Evolutionary conservation across 1,140 invertebrate genomes (phyloP), one percentile per base, ranked within the genome.

Genomic region (Solenopsis invicta): DNA sequence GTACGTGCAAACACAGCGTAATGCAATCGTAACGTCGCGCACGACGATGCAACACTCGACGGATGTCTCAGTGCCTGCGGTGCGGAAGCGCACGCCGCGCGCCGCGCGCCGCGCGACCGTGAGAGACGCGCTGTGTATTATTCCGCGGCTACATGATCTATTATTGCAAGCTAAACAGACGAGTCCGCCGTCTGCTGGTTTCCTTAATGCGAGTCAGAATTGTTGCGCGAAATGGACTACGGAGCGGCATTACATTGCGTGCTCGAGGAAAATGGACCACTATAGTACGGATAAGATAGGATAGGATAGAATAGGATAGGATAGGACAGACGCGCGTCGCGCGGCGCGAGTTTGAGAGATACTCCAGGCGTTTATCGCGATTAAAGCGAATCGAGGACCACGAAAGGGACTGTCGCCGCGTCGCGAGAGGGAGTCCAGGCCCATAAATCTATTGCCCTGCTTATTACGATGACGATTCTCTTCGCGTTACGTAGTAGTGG

Each of bases 101-200:
- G n/a, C n/a, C n/a, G n/a, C 16, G 2, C 8, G 41, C 41, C 21
- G n/a, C 59, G 12, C 21, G 21, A n/a, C 13, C 34, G 59, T 48
- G 50, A 34, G 50, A 45, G 21, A 54, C 13, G 45, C 50, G 50
- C n/a, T 29, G 10, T 67, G 9, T 67, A 80, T 86, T 80, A 86
- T 86, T 86, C 37, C 50, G 41, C 41, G 69, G n/a, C 9, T 67
- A 67, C 45, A 29, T n/a, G 62, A 86, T 6, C 75, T 59, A 81
- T 86, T 86, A 80, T 86, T 81, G 37, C 45, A 69, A 67, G 50
- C 9, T 61, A 59, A 59, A 80, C 62, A 78, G 18, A 78, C 66
- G 75, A 86, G 54, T 3, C 16, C 21, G 34, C n/a, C n/a, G 37
- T 77, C n/a, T 29, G 10, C 67, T 41, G 37, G 6, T 37, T 80